Base-by-base conservation (phyloP, 2,888 invertebrate genomes). In the Plemyria rubiginata region DNA sequence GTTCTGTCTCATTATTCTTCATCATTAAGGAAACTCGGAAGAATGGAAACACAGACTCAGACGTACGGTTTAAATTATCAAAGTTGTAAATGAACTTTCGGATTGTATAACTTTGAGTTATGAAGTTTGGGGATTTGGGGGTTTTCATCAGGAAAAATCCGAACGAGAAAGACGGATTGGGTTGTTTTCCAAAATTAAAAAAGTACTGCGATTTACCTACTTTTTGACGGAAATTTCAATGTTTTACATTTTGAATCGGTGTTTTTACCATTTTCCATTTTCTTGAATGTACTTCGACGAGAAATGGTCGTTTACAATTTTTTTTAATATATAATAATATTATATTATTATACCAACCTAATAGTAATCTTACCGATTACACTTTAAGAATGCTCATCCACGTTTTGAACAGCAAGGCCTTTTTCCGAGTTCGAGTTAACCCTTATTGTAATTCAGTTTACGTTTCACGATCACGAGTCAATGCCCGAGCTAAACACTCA, bases 71-170 rank as follows among this genome's bases (percentile, higher is more conserved):
- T 70, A 75, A 80, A 77, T 77, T 71, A 75, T 76, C 71, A 72
- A 77, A 79, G 68, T 79, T 79, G 46, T 51, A 62, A 73, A 73
- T 74, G 60, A 71, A 76, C 69, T 76, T 73, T 62, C 41, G 56
- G 68, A 74, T 72, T 73, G 69, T 61, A 36, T 51, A 66, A 75
- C 68, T 74, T 78, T 51, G 50, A 40, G 58, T 67, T 65, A 58
- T 58, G 60, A 51, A 60, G 51, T 54, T 64, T 53, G 15, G 41
- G 16, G 16, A 54, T 54, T 45, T 50, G 52, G 40, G 51, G 46
- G 55, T 65, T 57, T 60, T 52, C 56, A 49, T 56, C 53, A 51
- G 38, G 22, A 60, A 65, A 60, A 36, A 54, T 16, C 38, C 22
- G 48, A 60, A 52, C 53, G 55, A 49, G 48, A 56, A 49, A 56